Evolutionary conservation across 2,888 invertebrate genomes (phyloP).

Genomic region (Scaeva pyrastri): DNA sequence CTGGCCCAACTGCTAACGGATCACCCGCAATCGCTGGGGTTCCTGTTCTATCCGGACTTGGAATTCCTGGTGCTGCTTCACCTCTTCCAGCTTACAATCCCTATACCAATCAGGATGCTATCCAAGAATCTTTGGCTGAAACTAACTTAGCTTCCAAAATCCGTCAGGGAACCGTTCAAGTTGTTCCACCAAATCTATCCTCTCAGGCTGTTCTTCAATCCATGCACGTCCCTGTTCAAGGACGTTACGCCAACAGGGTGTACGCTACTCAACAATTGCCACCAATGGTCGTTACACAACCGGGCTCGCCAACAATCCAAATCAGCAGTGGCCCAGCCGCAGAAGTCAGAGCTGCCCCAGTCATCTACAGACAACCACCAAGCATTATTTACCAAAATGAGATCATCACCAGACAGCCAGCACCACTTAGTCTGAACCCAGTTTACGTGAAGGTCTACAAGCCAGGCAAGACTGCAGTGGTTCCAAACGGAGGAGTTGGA

Average conservation of each 20-base stretch:
- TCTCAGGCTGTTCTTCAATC: constrained; percentile 81
- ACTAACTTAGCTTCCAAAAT: constrained; percentile 80
- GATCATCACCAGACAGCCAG: constrained; percentile 82
- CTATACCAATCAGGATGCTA: constrained; percentile 77
- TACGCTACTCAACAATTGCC: constrained; percentile 81
- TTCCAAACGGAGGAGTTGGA: constrained; percentile 21
- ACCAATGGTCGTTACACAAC: constrained; percentile 82
- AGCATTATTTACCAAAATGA: constrained; percentile 82
- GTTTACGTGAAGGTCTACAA: constrained; percentile 83
- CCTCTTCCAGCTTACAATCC: constrained; percentile 53
- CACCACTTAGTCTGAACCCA: constrained; percentile 82
- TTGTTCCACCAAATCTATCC: constrained; percentile 81
- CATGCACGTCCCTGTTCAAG: constrained; percentile 80
- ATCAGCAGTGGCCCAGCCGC: constrained; percentile 82
- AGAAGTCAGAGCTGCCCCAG: constrained; percentile 81
- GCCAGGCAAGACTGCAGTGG: constrained; percentile 82
- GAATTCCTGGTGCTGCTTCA: constrained; percentile 46
- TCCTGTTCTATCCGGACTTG: constrained; percentile 38
- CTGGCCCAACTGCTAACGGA: background rate
- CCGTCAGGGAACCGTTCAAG: constrained; percentile 80
- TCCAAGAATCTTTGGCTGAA: constrained; percentile 81
- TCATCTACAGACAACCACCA: constrained; percentile 82
- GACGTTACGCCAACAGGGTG: constrained; percentile 81
- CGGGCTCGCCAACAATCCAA: constrained; percentile 80
- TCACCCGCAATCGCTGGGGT: constrained; percentile 1